Evolutionary conservation across 1,140 invertebrate species (phyloP).

Genomic region (Hesperophylax magnus): DNA sequence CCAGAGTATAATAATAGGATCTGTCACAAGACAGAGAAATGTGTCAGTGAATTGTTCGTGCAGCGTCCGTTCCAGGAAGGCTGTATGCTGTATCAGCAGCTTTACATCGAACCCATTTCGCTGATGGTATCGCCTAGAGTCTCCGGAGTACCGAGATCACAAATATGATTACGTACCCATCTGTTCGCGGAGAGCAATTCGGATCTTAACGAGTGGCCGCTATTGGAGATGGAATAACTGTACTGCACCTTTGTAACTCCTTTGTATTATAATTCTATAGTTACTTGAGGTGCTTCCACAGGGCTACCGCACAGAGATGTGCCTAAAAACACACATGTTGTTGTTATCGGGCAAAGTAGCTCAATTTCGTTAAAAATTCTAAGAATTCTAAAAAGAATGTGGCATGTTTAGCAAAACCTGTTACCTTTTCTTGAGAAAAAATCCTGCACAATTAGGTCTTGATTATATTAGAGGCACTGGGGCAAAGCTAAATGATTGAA

Average conservation of each 20-base stretch:
- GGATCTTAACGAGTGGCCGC: slow-evolving; percentile 26
- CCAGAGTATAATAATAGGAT: neutral
- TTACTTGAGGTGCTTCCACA: neutral
- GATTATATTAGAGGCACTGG: too few relatives aligned
- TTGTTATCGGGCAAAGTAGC: neutral
- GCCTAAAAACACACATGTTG: neutral
- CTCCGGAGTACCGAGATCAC: slow-evolving; percentile 15
- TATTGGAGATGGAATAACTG: slow-evolving; percentile 29
- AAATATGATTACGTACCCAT: slow-evolving; percentile 34
- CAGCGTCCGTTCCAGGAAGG: neutral
- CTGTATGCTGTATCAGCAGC: neutral
- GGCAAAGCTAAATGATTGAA: too few relatives aligned
- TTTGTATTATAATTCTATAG: neutral
- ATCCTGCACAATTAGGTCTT: too few relatives aligned
- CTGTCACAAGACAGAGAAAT: too few relatives aligned
- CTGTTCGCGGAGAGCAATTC: slow-evolving; percentile 22
- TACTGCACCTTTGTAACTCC: slow-evolving; percentile 10
- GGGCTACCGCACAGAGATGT: neutral
- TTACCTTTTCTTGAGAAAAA: too few relatives aligned
- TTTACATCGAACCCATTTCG: slow-evolving; percentile 4
- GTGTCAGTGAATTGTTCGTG: slow-evolving; percentile 2
- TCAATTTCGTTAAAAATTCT: too few relatives aligned
- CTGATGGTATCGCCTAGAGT: slow-evolving; percentile 28
- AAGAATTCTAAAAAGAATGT: too few relatives aligned
- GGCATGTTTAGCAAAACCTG: too few relatives aligned